These are phyloP conservation scores for Drosophila parvula DNA, from an alignment of 1,140 invertebrate genomes.

Conservation along the genomic window DNA sequence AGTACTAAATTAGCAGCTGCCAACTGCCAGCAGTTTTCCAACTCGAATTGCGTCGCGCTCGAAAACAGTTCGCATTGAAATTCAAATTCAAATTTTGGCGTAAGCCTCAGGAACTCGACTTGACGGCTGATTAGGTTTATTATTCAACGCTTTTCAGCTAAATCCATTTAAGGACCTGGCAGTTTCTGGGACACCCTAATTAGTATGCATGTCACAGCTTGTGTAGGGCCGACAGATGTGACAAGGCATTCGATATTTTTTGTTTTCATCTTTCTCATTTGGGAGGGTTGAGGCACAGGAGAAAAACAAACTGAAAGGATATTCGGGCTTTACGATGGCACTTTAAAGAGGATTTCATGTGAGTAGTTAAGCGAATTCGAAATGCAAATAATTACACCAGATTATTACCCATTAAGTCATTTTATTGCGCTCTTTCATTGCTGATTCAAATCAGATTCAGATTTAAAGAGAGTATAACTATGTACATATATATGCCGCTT, in stretches of 20 bases:
- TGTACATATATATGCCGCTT: neutral
- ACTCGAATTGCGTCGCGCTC: constrained; percentile 45
- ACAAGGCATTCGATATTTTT: constrained; percentile 33
- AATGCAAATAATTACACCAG: constrained; percentile 39
- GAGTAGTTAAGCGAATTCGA: constrained; percentile 11
- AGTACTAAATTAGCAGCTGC: constrained; percentile 41
- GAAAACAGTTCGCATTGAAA: constrained; percentile 55
- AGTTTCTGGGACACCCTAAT: constrained; percentile 45
- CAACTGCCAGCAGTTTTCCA: constrained; percentile 32
- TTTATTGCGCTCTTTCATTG: constrained; percentile 16
- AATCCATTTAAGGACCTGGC: constrained; percentile 65
- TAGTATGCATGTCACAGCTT: constrained; percentile 73
- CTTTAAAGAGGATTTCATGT: constrained; percentile 26
- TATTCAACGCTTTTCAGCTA: constrained; percentile 62
- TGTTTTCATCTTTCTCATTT: neutral
- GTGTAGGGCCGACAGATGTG: constrained; percentile 39
- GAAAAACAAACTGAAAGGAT: constrained; percentile 9
- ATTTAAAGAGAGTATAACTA: constrained; percentile 12
- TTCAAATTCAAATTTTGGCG: constrained; percentile 47
- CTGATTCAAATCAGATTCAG: constrained; percentile 11
- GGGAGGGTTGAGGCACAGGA: neutral
- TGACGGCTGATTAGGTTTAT: constrained; percentile 75
- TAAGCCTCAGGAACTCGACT: constrained; percentile 43
- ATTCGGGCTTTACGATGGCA: constrained; percentile 8
- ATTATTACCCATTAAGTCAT: constrained; percentile 37